phyloP scores from a whole-genome alignment of 2,113 vertebrate species.

The Phrynosoma blainvillii region DNA sequence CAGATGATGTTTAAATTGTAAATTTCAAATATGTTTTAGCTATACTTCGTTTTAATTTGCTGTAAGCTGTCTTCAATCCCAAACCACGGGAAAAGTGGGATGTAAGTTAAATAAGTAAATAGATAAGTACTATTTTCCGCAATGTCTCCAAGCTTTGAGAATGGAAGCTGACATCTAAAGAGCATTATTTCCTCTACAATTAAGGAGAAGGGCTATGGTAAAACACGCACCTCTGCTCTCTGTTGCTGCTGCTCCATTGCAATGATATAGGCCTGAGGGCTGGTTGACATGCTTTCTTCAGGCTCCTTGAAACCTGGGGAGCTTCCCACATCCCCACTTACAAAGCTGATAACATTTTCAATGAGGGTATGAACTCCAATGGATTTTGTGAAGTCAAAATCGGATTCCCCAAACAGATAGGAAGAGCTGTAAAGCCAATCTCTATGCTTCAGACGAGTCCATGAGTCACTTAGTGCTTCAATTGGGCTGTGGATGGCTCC shows the following conservation, averaged over 20 bases:
- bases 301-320: constrained; percentile 93
- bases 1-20: too few relatives aligned
- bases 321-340: constrained; percentile 91
- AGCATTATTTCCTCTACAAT: not conserved
- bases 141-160: not conserved
- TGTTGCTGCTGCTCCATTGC: constrained; percentile 97
- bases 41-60: too few relatives aligned
- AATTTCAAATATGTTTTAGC: too few relatives aligned
- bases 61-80: too few relatives aligned
- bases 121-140: too few relatives aligned
- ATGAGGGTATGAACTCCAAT: constrained; percentile 90
- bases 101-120: too few relatives aligned
- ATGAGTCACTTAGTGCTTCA: constrained; percentile 89
- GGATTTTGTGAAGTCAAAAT: constrained; percentile 87
- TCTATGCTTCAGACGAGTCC: constrained; percentile 87
- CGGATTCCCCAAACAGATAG: constrained; percentile 85
- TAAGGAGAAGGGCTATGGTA: not conserved
- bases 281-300: constrained; percentile 94
- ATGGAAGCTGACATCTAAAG: not conserved
- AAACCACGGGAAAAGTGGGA: too few relatives aligned
- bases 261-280: constrained; percentile 89
- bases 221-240: constrained; percentile 86
- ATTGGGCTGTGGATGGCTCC: constrained; percentile 72
- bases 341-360: constrained; percentile 93
- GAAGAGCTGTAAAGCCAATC: constrained; percentile 84